phyloP scores from a whole-genome alignment of 2,888 invertebrate species.

The Horisme vitalbata region DNA sequence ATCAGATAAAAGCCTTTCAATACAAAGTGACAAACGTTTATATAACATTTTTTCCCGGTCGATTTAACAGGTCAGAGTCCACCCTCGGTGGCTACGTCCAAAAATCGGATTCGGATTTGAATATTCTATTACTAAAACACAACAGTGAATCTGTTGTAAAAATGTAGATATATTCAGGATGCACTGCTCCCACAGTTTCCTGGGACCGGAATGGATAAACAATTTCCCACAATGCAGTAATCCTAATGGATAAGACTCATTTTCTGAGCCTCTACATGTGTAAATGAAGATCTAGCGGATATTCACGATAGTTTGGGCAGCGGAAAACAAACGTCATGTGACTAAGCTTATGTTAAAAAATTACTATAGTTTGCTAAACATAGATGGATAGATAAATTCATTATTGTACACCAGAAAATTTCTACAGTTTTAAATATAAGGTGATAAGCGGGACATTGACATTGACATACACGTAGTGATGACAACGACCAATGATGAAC shows the following conservation, averaged over 20 bases:
- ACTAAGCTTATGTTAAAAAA: too few relatives aligned
- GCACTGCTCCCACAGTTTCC: conserved; percentile 1
- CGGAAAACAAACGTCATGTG: too few relatives aligned
- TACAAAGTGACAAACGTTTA: background rate
- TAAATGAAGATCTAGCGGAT: background rate
- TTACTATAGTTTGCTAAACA: too few relatives aligned
- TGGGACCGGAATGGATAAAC: background rate
- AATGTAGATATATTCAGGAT: conserved; percentile 16
- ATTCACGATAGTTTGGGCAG: background rate
- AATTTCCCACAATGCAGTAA: conserved; percentile 28
- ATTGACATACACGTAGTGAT: too few relatives aligned
- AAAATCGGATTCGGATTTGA: conserved; percentile 18
- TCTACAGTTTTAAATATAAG: too few relatives aligned
- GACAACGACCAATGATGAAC: too few relatives aligned
- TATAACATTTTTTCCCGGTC: background rate
- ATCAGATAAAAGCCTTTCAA: too few relatives aligned
- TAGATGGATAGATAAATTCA: too few relatives aligned
- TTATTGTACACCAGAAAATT: too few relatives aligned
- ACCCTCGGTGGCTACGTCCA: background rate
- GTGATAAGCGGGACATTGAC: too few relatives aligned
- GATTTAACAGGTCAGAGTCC: background rate
- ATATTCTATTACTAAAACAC: conserved; percentile 27
- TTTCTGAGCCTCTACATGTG: conserved; percentile 8
- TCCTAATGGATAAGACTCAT: conserved; percentile 45
- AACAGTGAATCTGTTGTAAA: conserved; percentile 14